These are phyloP conservation scores for human (Homo sapiens) DNA, from an alignment of 2,113 vertebrate genomes.

Conservation along the genomic window GRCh38 chr6:114609501-114610000, in stretches of 20 bases:
- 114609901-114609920: neutral
- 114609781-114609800: too few species aligned
- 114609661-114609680: neutral
- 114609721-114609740: neutral
- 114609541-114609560: neutral
- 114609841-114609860: neutral
- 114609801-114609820: neutral
- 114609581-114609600: neutral
- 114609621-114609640: neutral
- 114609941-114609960: neutral
- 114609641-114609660: neutral
- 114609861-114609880: neutral
- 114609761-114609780: neutral
- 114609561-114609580: neutral
- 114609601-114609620: neutral
- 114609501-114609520: neutral
- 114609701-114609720: neutral
- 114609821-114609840: neutral
- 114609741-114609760: neutral
- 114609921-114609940: neutral
- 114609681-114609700: neutral
- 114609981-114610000: neutral
- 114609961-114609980: neutral
- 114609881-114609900: neutral
- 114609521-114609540: neutral